Conservation (phyloP, 2,113 vertebrate species). For the Ailuropoda melanoleuca region DNA sequence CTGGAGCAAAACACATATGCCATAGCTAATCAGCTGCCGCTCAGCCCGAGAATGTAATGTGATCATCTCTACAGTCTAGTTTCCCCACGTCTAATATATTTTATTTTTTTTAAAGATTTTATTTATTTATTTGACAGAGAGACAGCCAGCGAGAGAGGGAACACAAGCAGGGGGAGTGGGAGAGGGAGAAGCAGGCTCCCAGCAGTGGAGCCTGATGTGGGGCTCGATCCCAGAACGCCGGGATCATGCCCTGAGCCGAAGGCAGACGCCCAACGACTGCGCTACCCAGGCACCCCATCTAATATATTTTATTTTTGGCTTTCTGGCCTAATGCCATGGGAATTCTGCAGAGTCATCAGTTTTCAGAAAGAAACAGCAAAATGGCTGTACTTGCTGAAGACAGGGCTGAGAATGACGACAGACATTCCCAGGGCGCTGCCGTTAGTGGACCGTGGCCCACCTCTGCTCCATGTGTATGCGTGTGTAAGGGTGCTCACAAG, state of each 20-base stretch:
- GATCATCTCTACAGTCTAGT: background rate
- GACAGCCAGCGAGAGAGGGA: no score
- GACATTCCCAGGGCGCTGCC: background rate
- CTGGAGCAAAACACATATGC: background rate
- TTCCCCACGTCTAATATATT: background rate
- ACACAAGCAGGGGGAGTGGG: no score
- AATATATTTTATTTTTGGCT: slow-evolving; percentile 42
- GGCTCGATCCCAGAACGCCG: no score
- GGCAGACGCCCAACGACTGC: no score
- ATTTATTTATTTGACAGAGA: no score
- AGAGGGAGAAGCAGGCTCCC: no score
- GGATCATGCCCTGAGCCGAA: no score
- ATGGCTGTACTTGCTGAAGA: background rate
- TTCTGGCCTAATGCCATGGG: background rate
- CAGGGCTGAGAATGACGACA: background rate
- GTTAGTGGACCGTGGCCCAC: background rate
- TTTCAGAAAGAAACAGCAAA: slow-evolving; percentile 2
- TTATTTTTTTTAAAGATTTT: no score
- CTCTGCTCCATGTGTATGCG: background rate
- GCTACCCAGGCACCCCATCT: no score
- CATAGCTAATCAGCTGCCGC: background rate
- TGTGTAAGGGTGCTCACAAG: background rate
- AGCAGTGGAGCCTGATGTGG: no score
- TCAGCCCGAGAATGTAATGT: background rate
- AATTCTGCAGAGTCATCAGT: background rate